These are phyloP conservation scores for Staurois parvus DNA, from an alignment of 2,797 vertebrate species.

Conservation along the genomic window DNA sequence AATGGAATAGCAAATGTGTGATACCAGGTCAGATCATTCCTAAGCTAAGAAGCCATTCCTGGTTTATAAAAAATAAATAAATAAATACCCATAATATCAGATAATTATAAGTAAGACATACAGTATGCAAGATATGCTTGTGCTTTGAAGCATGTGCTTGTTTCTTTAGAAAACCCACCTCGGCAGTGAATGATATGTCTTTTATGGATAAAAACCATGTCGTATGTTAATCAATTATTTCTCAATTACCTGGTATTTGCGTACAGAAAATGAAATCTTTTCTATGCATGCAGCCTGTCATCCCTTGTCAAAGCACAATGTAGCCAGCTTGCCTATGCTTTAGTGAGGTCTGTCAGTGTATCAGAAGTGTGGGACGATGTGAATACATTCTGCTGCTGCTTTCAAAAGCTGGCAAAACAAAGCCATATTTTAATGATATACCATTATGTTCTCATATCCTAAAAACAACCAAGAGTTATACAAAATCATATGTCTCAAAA, in stretches of 20 bases:
- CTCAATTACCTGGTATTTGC: not conserved
- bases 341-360: conserved; percentile 3
- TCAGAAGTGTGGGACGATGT: conserved; percentile 16
- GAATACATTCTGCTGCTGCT: conserved; percentile 17
- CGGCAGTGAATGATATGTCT: not conserved
- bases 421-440: conserved; percentile 1
- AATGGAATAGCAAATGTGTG: conserved; percentile 17
- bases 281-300: not conserved
- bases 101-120: conserved; percentile 30
- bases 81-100: not conserved
- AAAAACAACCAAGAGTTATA: not conserved
- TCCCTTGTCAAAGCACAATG: conserved; percentile 21
- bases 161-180: not conserved
- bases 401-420: conserved; percentile 31
- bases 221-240: conserved; percentile 16
- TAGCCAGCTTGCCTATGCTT: conserved; percentile 20
- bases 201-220: not conserved
- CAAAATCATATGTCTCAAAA: not conserved
- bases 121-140: not conserved
- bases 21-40: conserved; percentile 8
- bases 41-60: not conserved
- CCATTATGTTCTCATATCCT: not conserved
- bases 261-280: conserved; percentile 10
- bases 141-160: not conserved
- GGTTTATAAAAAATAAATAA: not conserved